Evolutionary conservation across 2,113 vertebrate species (phyloP).

Genomic region (Myiopsitta monachus): DNA sequence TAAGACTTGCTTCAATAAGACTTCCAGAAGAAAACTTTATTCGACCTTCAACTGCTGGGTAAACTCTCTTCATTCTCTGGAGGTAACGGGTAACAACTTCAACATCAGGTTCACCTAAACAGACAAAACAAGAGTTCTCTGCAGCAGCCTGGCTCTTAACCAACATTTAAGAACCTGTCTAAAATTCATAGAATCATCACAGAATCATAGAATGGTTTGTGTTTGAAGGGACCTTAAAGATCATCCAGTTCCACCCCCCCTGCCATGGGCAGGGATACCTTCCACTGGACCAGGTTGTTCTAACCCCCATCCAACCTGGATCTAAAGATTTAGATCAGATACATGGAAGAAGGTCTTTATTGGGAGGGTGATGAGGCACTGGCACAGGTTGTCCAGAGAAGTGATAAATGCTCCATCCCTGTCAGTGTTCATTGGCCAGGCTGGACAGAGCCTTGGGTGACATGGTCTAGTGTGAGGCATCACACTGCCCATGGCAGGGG

Average conservation of each 20-base stretch:
- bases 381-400: too few relatives aligned
- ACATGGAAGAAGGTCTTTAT: too few relatives aligned
- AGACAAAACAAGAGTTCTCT: neutral
- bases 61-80: conserved; percentile 76
- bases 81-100: conserved; percentile 83
- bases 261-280: neutral
- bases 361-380: too few relatives aligned
- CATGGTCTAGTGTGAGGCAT: too few relatives aligned
- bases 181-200: neutral
- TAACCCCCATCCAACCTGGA: neutral
- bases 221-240: neutral
- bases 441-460: too few relatives aligned
- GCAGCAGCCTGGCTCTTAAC: neutral
- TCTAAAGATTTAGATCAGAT: too few relatives aligned
- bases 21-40: conserved; percentile 76
- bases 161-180: neutral
- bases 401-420: too few relatives aligned
- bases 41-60: conserved; percentile 86
- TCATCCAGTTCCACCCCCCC: neutral
- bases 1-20: conserved; percentile 13
- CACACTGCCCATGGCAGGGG: too few relatives aligned
- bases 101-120: conserved; percentile 83
- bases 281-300: neutral
- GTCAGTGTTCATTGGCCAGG: too few relatives aligned
- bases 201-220: neutral